These are phyloP conservation scores for Acanthurus leucopareius DNA, from an alignment of 2,797 vertebrate species.

Conservation along the genomic window DNA sequence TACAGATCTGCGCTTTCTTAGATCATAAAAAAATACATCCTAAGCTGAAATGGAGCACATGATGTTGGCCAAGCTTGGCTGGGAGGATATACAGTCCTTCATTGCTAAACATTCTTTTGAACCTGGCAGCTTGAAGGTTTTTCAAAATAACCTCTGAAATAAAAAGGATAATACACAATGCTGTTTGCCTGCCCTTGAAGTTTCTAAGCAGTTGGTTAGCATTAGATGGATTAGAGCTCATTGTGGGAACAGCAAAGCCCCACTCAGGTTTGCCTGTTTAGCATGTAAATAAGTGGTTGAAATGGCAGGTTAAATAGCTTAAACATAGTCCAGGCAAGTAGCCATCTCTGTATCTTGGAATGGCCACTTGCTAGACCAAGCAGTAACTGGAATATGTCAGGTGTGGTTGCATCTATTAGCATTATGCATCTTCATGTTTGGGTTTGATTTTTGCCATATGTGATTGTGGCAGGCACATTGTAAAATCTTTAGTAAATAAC, in stretches of 20 bases:
- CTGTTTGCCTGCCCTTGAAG: conserved; percentile 41
- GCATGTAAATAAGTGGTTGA: conserved; percentile 50
- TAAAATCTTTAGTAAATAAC: not conserved
- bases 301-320: conserved; percentile 42
- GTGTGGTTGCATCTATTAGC: not conserved
- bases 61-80: conserved; percentile 1
- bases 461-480: conserved; percentile 7
- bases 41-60: not conserved
- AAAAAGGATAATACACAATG: conserved; percentile 29
- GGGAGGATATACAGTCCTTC: not conserved
- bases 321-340: conserved; percentile 15
- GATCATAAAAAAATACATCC: conserved; percentile 4
- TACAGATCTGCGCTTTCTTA: conserved; percentile 9
- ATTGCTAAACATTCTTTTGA: conserved; percentile 22
- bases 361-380: conserved; percentile 3
- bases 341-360: conserved; percentile 20
- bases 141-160: conserved; percentile 32
- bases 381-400: no score
- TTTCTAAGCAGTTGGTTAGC: conserved; percentile 42
- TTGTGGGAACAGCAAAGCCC: conserved; percentile 47
- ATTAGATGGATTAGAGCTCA: conserved; percentile 46
- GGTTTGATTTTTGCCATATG: not conserved
- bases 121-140: conserved; percentile 25
- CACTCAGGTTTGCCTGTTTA: conserved; percentile 48
- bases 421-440: not conserved